Evolutionary conservation across 1,140 invertebrate genomes (phyloP), one percentile per base, ranked within the genome.

Genomic region (Limonius californicus): DNA sequence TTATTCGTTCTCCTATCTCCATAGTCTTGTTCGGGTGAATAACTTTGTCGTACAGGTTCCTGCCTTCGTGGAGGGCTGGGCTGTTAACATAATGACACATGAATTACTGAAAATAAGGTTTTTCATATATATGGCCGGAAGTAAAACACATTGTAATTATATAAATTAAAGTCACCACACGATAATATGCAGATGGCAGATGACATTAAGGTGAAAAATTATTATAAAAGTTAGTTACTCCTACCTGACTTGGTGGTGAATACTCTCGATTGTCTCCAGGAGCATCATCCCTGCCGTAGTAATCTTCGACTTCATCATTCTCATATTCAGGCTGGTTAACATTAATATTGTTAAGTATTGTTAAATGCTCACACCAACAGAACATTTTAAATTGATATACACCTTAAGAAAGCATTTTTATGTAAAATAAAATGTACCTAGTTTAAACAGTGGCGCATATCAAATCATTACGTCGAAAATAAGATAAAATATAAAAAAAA

Each of bases 231-330:
- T 27, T 39, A 39, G 35, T 39, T 12, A 14, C 11, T 6, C 32
- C 61, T 71, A 73, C 72, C 67, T 69, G 68, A 60, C 65, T 67
- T 8, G 69, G 66, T 18, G 70, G 73, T 43, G 69, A 70, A 57
- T 64, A 73, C 16, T 70, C 70, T 57, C 67, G 54, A 62, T 69
- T 70, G 42, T 67, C 70, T 60, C 68, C 67, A 0, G 69, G 66
- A 8, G 60, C 58, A 7, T 73, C 72, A 43, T 71, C 70, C 23
- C 68, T 68, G n/a, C 62, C 53, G 62, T 73, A 70, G 43, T 53
- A 61, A 62, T 73, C 73, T 59, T 72, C 72, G 42, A 63, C 70
- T 55, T 73, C 74, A 43, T 74, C 72, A 12, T 63, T 47, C 61
- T 74, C 74, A 67, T 70, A 72, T 57, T 74, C 74, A 30, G 70